Base-by-base conservation (phyloP, 1,140 invertebrate genomes). In the Druon quercuslanigerum region DNA sequence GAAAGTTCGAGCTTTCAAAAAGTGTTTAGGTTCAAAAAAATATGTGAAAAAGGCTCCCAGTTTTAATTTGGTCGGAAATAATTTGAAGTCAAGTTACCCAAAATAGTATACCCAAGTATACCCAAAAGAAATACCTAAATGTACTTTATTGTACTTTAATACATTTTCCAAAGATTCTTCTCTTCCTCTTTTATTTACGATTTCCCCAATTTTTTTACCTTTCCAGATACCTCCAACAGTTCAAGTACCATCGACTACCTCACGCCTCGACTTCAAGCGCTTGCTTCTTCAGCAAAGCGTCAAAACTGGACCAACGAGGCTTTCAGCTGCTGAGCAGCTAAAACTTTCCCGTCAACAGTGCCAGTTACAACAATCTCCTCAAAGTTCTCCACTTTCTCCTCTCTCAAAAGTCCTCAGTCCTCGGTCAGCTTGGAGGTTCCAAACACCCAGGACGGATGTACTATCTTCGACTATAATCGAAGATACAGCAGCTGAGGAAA, bases 401-500 rank as follows among this genome's bases (percentile, higher is more conserved):
- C 92, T 94, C 8, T 94, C 94, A 87, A 93, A 95, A 74, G 90
- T 95, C n/a, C 87, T 94, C 20, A 95, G 94, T 73, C 94, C 94
- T 0, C 93, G 95, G 73, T 95, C 94, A 3, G 92, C 93, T 16
- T 95, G 95, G 95, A 91, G 95, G 74, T 95, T 95, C 79, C 92
- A 94, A 25, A 95, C 94, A 81, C 95, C 95, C 4, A 91, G 95
- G 82, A 96, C 95, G 12, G 95, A 97, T 84, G 96, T 97, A 19
- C 93, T 97, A 79, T 96, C 96, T 14, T 96, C 95, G 9, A 96
- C 96, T 66, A 97, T 97, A 87, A 94, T 94, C n/a, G 96, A 97
- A 92, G 96, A 91, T 51, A 82, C 90, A 1, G 90, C 88, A 0
- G 90, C 90, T 3, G 90, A 91, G 73, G 90, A 91, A 74, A 91